Evolutionary conservation across 2,113 vertebrate species (phyloP), one percentile per base, ranked within the genome.

Genomic region (Malurus melanocephalus): DNA sequence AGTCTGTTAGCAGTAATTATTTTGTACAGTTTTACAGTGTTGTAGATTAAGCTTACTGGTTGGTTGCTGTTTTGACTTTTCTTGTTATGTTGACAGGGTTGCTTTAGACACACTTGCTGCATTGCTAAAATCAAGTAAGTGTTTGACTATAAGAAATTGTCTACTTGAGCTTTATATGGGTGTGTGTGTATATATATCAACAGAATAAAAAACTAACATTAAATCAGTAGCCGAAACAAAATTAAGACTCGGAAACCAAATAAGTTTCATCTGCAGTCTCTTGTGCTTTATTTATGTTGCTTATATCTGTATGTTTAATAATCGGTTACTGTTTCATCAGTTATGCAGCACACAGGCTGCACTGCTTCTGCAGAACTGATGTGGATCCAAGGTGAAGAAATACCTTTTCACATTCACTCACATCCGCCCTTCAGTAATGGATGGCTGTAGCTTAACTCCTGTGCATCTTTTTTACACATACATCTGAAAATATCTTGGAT

Each of bases 41-140:
- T 97, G 57, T 95, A 93, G 86, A 94, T 95, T 92, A 95, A 96
- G 93, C 79, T 96, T 95, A 88, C 80, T 96, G 84, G 83, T 95
- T 96, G 93, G 80, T 96, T 96, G 89, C 94, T 96, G 74, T 93
- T 96, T 89, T 96, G 94, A 97, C 89, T 97, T 95, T 92, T 96
- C 89, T 97, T 94, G 84, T 96, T 97, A 94, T 97, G 90, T 97
- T 97, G 95, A 97, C 98, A 99, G 99, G 96, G 98, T 99, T 94
- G 97, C 98, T 96, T 98, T 99, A 98, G 99, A 99, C 93, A 99
- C 99, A 90, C 97, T 99, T 94, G 98, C 98, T 97, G 98, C 98
- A 57, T 98, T 99, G 96, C 98, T 99, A 96, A 99, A 99, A 98
- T 99, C 99, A 97, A 99, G 99, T 99, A 98, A 99, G 99, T 99